Evolutionary conservation across 2,797 vertebrate species (phyloP).

Genomic region (Notoglanidium macrostoma): DNA sequence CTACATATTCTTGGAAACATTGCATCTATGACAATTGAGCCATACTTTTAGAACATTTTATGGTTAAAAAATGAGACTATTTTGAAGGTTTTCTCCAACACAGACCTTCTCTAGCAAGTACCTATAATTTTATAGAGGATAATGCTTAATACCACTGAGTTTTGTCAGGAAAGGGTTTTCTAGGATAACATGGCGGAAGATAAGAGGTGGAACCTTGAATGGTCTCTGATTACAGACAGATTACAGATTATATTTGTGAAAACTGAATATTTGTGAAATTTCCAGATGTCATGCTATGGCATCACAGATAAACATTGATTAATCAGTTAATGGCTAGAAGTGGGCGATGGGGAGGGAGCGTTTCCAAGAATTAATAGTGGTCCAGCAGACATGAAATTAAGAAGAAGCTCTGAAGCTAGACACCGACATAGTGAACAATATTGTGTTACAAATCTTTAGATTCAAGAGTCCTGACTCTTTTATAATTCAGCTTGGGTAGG

Average conservation of each 20-base stretch:
- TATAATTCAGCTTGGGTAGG: conserved; percentile 3
- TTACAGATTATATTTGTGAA: neutral
- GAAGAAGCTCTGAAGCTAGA: neutral
- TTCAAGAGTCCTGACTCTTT: conserved; percentile 33
- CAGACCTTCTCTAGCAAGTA: conserved; percentile 24
- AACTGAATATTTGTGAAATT: neutral
- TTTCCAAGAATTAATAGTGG: neutral
- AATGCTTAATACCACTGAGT: neutral
- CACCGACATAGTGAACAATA: conserved; percentile 20
- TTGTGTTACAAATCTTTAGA: conserved; percentile 39
- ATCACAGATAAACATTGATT: neutral
- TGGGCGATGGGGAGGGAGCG: neutral
- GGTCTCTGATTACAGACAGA: neutral
- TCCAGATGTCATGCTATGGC: neutral
- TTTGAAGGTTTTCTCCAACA: conserved; percentile 22
- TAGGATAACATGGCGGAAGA: conserved; percentile 32
- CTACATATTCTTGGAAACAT: conserved; percentile 57
- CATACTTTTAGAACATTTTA: conserved; percentile 63
- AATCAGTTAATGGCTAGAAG: neutral
- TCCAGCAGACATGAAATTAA: neutral
- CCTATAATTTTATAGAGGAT: neutral
- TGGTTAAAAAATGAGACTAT: conserved; percentile 50
- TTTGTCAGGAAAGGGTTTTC: conserved; percentile 37
- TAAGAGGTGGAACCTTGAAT: conserved; percentile 3
- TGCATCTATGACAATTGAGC: conserved; percentile 53